phyloP scores from a whole-genome alignment of 92 coral and sea anemone species.

The Porites lobata region DNA sequence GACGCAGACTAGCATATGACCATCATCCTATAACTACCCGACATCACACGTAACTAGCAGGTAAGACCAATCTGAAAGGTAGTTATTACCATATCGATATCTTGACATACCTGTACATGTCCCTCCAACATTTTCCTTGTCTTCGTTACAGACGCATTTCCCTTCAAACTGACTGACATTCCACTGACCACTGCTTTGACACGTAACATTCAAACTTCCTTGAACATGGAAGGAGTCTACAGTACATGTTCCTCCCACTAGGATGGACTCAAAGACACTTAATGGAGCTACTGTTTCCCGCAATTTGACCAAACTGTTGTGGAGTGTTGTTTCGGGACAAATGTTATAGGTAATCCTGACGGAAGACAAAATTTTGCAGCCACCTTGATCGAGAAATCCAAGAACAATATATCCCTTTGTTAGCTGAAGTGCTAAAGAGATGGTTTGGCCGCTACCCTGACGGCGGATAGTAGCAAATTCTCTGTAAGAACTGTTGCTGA shows the following conservation, averaged over 20 bases:
- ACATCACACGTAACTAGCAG: no score
- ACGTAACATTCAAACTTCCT: conserved; percentile 49
- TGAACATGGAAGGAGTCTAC: conserved; percentile 7
- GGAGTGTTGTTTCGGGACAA: conserved; percentile 50
- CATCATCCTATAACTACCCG: no score
- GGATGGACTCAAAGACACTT: neutral
- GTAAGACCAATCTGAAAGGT: no score
- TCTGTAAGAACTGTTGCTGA: no score
- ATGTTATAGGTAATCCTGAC: conserved; percentile 66
- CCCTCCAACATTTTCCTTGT: neutral
- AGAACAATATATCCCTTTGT: conserved; percentile 36
- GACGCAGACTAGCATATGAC: no score
- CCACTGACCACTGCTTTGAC: conserved; percentile 82
- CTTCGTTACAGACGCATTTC: conserved; percentile 79
- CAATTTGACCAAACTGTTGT: conserved; percentile 39
- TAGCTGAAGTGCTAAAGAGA: neutral
- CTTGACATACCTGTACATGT: conserved; percentile 5
- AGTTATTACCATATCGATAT: no score
- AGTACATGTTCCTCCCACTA: conserved; percentile 70
- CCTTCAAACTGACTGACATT: conserved; percentile 34
- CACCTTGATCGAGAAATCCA: conserved; percentile 78
- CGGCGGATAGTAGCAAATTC: neutral
- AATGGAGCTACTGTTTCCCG: conserved; percentile 67
- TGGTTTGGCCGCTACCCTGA: neutral
- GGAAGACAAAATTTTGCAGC: conserved; percentile 56